Percentiles rank a stretch among this genome's conserved stretches.
Evolutionary conservation across 92 coral and sea anemone species (phyloP).

Genomic region (Virgularia gustaviana): DNA sequence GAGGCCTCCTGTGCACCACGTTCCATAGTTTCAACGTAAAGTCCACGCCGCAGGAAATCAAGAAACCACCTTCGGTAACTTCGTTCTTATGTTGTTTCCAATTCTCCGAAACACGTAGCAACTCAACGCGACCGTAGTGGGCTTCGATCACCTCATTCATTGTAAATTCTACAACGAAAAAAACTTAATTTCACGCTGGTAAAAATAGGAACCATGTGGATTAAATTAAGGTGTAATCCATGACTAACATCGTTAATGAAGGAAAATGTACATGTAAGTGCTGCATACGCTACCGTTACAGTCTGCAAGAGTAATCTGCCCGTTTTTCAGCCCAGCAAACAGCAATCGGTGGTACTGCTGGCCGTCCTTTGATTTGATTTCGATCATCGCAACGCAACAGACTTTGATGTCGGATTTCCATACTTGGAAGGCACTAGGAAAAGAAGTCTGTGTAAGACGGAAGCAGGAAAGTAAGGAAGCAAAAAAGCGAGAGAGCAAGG

Average conservation of each 20-base stretch:
- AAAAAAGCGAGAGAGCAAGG: neutral
- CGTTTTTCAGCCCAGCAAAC: slow-evolving; percentile 86
- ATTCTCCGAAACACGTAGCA: slow-evolving; percentile 63
- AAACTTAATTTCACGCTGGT: too few species aligned
- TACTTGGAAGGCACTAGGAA: slow-evolving; percentile 68
- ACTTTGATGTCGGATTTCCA: slow-evolving; percentile 85
- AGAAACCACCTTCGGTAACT: slow-evolving; percentile 44
- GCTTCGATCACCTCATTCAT: slow-evolving; percentile 86
- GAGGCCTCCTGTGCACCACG: slow-evolving; percentile 33
- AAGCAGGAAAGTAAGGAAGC: neutral
- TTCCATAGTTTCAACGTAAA: slow-evolving; percentile 75
- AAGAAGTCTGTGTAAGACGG: neutral
- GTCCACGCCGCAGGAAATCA: slow-evolving; percentile 85
- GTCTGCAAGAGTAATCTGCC: slow-evolving; percentile 80
- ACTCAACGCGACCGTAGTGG: slow-evolving; percentile 79
- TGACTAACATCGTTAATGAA: too few species aligned
- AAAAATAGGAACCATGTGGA: too few species aligned
- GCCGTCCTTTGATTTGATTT: slow-evolving; percentile 61
- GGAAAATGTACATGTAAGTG: neutral
- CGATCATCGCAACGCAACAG: slow-evolving; percentile 68
- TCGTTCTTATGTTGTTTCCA: neutral
- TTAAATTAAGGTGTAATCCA: too few species aligned
- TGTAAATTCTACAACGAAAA: slow-evolving; percentile 45
- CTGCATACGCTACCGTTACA: slow-evolving; percentile 57
- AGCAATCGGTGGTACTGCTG: slow-evolving; percentile 60